Base-by-base conservation (phyloP, 2,797 vertebrate genomes). In the Sebastes aleutianus region DNA sequence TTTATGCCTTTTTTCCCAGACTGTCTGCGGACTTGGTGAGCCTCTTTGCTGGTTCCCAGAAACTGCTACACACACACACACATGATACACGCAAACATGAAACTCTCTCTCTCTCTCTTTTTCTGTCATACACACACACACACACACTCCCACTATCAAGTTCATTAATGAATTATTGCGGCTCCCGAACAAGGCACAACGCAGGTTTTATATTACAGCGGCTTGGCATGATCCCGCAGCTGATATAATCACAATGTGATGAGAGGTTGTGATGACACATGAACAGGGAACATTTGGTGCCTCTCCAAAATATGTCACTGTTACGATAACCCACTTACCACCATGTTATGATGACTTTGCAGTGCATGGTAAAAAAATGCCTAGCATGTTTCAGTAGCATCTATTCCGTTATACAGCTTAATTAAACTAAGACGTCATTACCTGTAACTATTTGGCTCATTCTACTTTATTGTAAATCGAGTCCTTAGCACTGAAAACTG, bases 201-300 rank as follows among this genome's bases (percentile, higher is more conserved):
- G 79, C 68, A 16, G 80, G 88, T 87, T 84, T 93, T 87, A 80
- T 87, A 82, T 93, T 92, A 85, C 92, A 72, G 13, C 4, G 57
- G 82, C 80, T 80, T 90, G 90, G 85, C 84, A 69, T 80, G 85
- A 89, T 88, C 91, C 83, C 88, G 82, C 39, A 70, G 86, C 92
- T 91, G 91, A 93, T 93, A 88, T 81, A 89, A 92, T 93, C 90
- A 90, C 80, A 68, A 90, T 10, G 87, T 85, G 92, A 89, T 91
- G 89, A 93, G 78, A 90, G 91, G 87, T 90, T 91, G 91, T 85
- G 91, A 92, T 92, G 93, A 92, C 90, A 92, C 85, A 73, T 66
- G 85, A 84, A 85, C 82, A 84, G 79, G 80, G 89, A 91, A 90
- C 88, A 89, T 92, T 91, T 90, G 91, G 88, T 90, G 59, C 90